Base-by-base conservation (phyloP, 1,140 invertebrate genomes). In the Drosophila bipectinata region DNA sequence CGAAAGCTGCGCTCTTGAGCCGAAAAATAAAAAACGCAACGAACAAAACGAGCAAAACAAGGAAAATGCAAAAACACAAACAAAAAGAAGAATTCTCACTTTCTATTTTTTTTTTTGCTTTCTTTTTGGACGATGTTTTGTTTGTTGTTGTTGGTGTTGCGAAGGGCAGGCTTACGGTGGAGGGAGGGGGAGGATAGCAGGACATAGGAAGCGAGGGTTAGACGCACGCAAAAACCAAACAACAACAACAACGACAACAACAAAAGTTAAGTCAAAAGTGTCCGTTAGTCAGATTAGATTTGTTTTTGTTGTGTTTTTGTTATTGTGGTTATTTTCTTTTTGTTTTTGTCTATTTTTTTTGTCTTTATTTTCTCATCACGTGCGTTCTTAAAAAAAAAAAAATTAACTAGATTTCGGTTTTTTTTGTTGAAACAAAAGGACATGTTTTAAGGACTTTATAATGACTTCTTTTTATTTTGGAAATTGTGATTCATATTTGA, bases 31-130 rank as follows among this genome's bases (percentile, higher is more conserved):
- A 76, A 88, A 85, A 89, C 83, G 84, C 87, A 90, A 90, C 89
- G 89, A 91, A 91, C 81, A 90, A 91, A 91, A 83, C 78, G 89
- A 91, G 84, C 89, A 90, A 91, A 91, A 91, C 84, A 91, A 90
- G 84, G 84, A 79, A 81, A 61, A 55, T 18, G 52, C 73, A 80
- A 81, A 81, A 85, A 64, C 39, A 66, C 52, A 68, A 80, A 82
- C 73, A 82, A 78, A 74, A 37, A 10, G 34, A n/a, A 3, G 34
- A 73, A 54, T 56, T 30, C 55, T 51, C 47, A 54, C 32, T 59
- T 68, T 54, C 34, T 41, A 52, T 21, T 21, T 21, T 21, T 21
- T 41, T 57, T 21, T 7, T n/a, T 24, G 24, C 9, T 45, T 59
- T 59, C 30, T 72, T 53, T 58, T 67, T 18, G 18, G 21, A 3